phyloP scores from a whole-genome alignment of 2,888 invertebrate genomes.

The Danaus chrysippus region DNA sequence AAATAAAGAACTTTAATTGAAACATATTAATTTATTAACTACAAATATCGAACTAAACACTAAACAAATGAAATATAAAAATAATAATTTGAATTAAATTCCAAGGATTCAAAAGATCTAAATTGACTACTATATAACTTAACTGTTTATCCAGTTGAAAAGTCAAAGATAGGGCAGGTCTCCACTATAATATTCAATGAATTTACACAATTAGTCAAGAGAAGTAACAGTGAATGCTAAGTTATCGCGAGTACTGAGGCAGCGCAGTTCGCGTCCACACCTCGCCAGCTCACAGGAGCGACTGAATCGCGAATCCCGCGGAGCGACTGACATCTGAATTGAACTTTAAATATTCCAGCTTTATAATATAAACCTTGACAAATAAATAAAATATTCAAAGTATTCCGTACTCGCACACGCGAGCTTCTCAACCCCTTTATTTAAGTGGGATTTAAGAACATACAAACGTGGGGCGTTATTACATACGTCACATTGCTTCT shows the following conservation, averaged over 20 bases:
- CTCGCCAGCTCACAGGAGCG: slow-evolving; percentile 1
- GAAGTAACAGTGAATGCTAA: too few relatives aligned
- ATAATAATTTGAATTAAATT: too few relatives aligned
- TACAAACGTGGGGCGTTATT: too few relatives aligned
- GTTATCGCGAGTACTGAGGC: background rate
- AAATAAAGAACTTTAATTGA: too few relatives aligned
- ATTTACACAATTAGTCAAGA: background rate
- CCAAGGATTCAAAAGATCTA: too few relatives aligned
- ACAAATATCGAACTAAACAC: too few relatives aligned
- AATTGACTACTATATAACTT: too few relatives aligned
- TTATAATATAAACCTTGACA: background rate
- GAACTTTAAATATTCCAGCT: background rate
- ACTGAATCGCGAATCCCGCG: slow-evolving; percentile 4
- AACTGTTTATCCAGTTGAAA: too few relatives aligned
- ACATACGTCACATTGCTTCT: too few relatives aligned
- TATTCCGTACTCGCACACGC: background rate
- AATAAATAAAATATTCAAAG: slow-evolving; percentile 3
- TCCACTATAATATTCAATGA: background rate
- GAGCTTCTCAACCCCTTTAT: background rate
- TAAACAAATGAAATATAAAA: too few relatives aligned
- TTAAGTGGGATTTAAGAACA: background rate
- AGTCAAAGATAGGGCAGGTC: too few relatives aligned
- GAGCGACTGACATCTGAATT: background rate
- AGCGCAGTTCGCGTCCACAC: background rate
- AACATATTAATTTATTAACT: too few relatives aligned